Evolutionary conservation across 2,888 invertebrate species (phyloP).

Genomic region (Thereva unica): DNA sequence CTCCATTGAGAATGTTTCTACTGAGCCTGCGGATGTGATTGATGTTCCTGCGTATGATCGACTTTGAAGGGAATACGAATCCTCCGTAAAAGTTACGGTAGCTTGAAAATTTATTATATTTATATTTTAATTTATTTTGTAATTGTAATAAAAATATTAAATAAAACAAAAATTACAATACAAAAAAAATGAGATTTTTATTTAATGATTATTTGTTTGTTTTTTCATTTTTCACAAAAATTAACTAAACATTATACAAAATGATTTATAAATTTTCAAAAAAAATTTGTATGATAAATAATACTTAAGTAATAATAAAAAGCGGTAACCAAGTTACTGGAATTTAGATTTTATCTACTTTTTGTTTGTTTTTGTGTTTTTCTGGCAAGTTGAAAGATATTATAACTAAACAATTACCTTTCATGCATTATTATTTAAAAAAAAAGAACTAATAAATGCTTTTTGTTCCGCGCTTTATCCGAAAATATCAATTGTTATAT

Average conservation of each 20-base stretch:
- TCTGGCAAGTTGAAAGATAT: too few relatives aligned
- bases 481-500: too few relatives aligned
- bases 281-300: conserved; percentile 32
- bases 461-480: too few relatives aligned
- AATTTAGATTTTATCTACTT: conserved; percentile 3
- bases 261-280: conserved; percentile 34
- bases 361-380: conserved; percentile 14
- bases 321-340: conserved; percentile 23
- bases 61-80: conserved; percentile 57
- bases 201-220: conserved; percentile 2
- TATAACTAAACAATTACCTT: too few relatives aligned
- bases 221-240: conserved; percentile 31
- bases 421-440: too few relatives aligned
- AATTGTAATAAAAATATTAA: conserved; percentile 21
- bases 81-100: conserved; percentile 58
- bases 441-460: conserved; percentile 24
- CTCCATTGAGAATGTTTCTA: conserved; percentile 57
- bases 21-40: conserved; percentile 57
- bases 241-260: conserved; percentile 37
- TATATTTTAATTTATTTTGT: conserved; percentile 16
- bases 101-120: conserved; percentile 47
- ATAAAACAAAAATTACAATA: background rate
- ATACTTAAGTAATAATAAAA: conserved; percentile 2
- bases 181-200: too few relatives aligned
- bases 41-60: conserved; percentile 58